Percentiles rank a stretch among this genome's conserved stretches.
Evolutionary conservation across 1,140 invertebrate species (phyloP).

Genomic region (Luehdorfia chinensis): DNA sequence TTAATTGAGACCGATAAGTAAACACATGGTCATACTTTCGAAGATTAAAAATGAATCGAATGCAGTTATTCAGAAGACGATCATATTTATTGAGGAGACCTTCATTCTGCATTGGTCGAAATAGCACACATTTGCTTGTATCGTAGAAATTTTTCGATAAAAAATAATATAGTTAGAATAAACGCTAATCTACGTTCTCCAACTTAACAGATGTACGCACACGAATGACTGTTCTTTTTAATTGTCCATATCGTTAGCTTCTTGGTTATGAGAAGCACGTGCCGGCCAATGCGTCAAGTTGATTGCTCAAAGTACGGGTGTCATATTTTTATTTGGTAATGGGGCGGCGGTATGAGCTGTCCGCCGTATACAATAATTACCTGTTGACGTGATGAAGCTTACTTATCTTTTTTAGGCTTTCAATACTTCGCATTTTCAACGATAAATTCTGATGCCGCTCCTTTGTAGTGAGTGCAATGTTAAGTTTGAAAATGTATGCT

Average conservation of each 20-base stretch:
- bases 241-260: constrained; percentile 40
- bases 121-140: too few relatives aligned
- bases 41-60: too few relatives aligned
- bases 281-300: constrained; percentile 39
- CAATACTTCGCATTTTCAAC: background rate
- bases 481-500: too few relatives aligned
- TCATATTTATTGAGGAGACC: too few relatives aligned
- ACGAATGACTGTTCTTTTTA: constrained; percentile 34
- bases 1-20: too few relatives aligned
- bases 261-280: constrained; percentile 31
- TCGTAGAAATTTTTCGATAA: too few relatives aligned
- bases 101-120: too few relatives aligned
- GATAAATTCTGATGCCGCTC: too few relatives aligned
- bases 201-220: constrained; percentile 3
- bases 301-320: constrained; percentile 50
- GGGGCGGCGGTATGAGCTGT: constrained; percentile 13
- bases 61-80: too few relatives aligned
- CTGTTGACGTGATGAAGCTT: background rate
- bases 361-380: constrained; percentile 13
- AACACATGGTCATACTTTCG: too few relatives aligned
- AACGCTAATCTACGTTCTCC: background rate
- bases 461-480: too few relatives aligned
- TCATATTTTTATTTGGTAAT: constrained; percentile 38
- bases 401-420: background rate
- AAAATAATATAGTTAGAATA: constrained; percentile 4